Conservation (phyloP, 2,113 vertebrate genomes). For the Myocastor coypus region DNA sequence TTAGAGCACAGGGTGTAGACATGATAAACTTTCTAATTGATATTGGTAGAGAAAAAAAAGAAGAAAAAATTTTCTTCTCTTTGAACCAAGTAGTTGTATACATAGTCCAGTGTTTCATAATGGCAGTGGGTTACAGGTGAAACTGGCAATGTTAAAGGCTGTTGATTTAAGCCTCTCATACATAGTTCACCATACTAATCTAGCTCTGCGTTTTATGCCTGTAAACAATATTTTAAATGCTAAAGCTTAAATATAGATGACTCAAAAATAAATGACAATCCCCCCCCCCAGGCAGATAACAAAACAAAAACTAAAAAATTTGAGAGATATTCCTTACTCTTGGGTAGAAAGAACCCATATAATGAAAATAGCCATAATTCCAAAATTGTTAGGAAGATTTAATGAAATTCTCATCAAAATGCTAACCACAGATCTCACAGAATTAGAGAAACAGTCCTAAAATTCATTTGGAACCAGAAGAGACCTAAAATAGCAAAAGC, state of each 20-base stretch:
- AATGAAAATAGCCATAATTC: neutral
- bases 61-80: too few relatives aligned
- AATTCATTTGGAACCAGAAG: neutral
- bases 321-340: neutral
- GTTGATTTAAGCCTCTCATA: too few relatives aligned
- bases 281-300: slow-evolving; percentile 74
- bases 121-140: too few relatives aligned
- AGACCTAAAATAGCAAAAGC: neutral
- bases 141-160: too few relatives aligned
- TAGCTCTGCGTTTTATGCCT: too few relatives aligned
- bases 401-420: neutral
- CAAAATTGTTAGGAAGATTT: neutral
- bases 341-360: neutral
- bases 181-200: too few relatives aligned
- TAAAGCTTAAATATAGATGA: slow-evolving; percentile 69
- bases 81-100: too few relatives aligned
- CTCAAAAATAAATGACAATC: slow-evolving; percentile 63
- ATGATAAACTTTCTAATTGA: too few relatives aligned
- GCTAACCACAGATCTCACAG: neutral
- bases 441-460: neutral
- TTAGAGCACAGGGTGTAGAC: too few relatives aligned
- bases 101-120: too few relatives aligned
- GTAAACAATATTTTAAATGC: slow-evolving; percentile 72
- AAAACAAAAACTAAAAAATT: neutral
- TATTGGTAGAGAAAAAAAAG: too few relatives aligned